Base-by-base conservation (phyloP, 2,888 invertebrate genomes). In the Galeruca laticollis region DNA sequence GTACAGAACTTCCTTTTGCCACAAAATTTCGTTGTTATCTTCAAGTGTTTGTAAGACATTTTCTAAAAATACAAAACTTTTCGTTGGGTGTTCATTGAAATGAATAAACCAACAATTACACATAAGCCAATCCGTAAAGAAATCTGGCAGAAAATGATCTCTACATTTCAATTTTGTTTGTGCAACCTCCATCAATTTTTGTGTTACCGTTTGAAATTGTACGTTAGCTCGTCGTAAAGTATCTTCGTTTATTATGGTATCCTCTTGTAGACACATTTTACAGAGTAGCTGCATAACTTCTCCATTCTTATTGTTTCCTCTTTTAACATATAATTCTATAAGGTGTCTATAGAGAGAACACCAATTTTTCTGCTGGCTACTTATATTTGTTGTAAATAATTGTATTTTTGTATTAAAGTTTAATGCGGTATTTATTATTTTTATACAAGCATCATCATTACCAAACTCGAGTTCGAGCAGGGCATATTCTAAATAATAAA, bases 401-500 rank as follows among this genome's bases (percentile, higher is more conserved):
- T 76, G 72, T 11, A 26, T 21, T 26, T 66, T 76, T 68, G 77
- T 74, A 54, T 82, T 82, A 61, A 84, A 84, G 61, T 80, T 78
- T 70, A 88, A 81, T 5, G 88, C 84, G 21, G 87, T 88, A 75
- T 86, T 84, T 40, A 90, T 83, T 60, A 90, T 87, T 73, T 86
- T 87, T n/a, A 87, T 74, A 66, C 87, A 87, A 51, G 79, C 84
- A 13, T 87, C 86, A 8, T 79, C 73, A 75, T 86, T 86, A 15
- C 86, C 88, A 37, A 87, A 81, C 81, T 90, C 89, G 62, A 85
- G 85, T 80, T 91, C 90, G 66, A 90, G 86, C 59, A 91, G 80
- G 9, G 90, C 91, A 79, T 90, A 90, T 81, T 92, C 92, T 4
- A 87, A 86, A 78, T 90, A 92, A 72, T 89, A 88, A 62, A 89